Conservation (phyloP, 2,888 invertebrate genomes). For the Drosophila flavopinicola region DNA sequence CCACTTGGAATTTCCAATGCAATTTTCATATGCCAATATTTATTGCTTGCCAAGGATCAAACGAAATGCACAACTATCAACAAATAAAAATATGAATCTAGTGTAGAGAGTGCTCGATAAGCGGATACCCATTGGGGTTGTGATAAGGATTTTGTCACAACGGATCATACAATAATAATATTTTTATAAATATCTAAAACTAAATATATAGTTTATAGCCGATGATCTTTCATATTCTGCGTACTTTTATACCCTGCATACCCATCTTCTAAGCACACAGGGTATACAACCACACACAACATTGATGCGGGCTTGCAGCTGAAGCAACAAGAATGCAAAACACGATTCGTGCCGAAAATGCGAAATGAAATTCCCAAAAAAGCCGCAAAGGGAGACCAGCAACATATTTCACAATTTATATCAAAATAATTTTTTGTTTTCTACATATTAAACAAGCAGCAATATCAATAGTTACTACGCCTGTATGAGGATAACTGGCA, state of each 20-base stretch:
- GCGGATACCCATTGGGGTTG: not conserved
- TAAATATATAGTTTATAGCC: not conserved
- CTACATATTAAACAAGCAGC: conserved; percentile 26
- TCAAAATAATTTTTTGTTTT: not conserved
- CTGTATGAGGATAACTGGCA: not conserved
- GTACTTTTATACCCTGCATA: not conserved
- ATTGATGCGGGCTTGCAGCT: not conserved
- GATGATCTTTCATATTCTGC: not conserved
- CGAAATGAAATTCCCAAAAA: conserved; percentile 45
- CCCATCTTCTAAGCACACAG: not conserved
- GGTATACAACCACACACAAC: not conserved
- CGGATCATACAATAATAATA: too few relatives aligned
- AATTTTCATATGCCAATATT: conserved; percentile 62
- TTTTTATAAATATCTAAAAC: not conserved
- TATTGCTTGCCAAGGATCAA: conserved; percentile 49
- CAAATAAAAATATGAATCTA: not conserved
- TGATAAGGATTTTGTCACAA: accelerated
- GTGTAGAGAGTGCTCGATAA: not conserved
- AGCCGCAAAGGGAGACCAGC: conserved; percentile 13
- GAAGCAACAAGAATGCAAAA: conserved; percentile 16
- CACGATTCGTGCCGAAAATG: conserved; percentile 35
- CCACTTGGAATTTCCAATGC: conserved; percentile 39
- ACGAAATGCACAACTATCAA: conserved; percentile 36
- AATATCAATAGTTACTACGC: conserved; percentile 15
- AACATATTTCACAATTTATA: conserved; percentile 49